Evolutionary conservation across 2,113 vertebrate genomes (phyloP).

Genomic region (Cephalopterus ornatus): DNA sequence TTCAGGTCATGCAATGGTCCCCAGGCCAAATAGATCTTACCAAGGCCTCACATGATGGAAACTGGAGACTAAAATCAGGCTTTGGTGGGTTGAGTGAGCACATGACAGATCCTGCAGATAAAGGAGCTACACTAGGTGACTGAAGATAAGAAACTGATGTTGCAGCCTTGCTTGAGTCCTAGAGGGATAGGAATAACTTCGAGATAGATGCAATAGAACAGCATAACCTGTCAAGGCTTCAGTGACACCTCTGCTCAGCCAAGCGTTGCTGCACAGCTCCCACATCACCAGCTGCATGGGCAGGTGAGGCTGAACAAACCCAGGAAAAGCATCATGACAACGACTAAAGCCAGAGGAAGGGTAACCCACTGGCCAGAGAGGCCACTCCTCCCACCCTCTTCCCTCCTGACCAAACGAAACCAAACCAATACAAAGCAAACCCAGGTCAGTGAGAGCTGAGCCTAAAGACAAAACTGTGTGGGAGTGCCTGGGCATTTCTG

Average conservation of each 20-base stretch:
- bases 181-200: too few relatives aligned
- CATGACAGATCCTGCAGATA: accelerated
- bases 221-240: not conserved
- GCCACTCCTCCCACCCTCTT: not conserved
- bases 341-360: not conserved
- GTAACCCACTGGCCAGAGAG: not conserved
- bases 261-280: not conserved
- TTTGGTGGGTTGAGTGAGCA: accelerated
- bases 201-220: too few relatives aligned
- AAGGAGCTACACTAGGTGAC: not conserved
- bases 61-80: not conserved
- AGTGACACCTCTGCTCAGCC: accelerated
- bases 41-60: not conserved
- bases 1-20: not conserved
- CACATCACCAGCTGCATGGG: not conserved
- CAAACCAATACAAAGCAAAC: not conserved
- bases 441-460: not conserved
- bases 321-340: too few relatives aligned
- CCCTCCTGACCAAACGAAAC: not conserved
- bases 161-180: not conserved
- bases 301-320: too few relatives aligned
- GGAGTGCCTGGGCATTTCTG: not conserved
- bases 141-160: not conserved
- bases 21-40: not conserved
- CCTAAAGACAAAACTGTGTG: not conserved